phyloP scores from a whole-genome alignment of 2,888 invertebrate species.

The Drosophila meridiana region DNA sequence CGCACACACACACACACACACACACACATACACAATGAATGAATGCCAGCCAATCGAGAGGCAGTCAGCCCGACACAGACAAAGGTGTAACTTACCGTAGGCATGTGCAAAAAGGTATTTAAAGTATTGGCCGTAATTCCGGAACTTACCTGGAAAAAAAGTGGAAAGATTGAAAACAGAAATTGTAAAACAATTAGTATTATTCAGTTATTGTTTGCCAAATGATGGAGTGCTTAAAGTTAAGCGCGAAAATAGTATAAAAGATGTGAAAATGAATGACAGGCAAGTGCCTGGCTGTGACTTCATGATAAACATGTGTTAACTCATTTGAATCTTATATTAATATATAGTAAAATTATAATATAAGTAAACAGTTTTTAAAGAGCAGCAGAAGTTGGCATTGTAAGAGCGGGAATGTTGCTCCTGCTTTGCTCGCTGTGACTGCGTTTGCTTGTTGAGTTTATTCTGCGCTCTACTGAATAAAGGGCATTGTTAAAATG shows the following conservation, averaged over 20 bases:
- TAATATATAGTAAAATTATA: not conserved
- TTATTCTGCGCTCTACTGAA: no score
- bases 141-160: constrained; percentile 63
- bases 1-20: not conserved
- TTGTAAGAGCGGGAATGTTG: not conserved
- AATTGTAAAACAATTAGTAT: constrained; percentile 20
- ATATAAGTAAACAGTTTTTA: not conserved
- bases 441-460: no score
- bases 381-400: not conserved
- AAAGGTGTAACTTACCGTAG: constrained; percentile 52
- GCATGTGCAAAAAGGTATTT: constrained; percentile 41
- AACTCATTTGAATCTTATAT: not conserved
- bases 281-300: not conserved
- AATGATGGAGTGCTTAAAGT: constrained; percentile 1
- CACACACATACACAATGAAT: constrained; percentile 1
- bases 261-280: not conserved
- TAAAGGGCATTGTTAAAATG: no score
- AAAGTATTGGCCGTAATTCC: constrained; percentile 26
- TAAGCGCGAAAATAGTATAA: not conserved
- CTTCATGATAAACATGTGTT: not conserved
- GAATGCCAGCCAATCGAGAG: constrained; percentile 9
- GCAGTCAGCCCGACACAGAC: not conserved
- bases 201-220: constrained; percentile 7
- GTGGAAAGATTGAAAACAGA: constrained; percentile 14
- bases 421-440: no score